Base-by-base conservation (phyloP, 2,797 vertebrate species). In the Lutjanus argentimaculatus region DNA sequence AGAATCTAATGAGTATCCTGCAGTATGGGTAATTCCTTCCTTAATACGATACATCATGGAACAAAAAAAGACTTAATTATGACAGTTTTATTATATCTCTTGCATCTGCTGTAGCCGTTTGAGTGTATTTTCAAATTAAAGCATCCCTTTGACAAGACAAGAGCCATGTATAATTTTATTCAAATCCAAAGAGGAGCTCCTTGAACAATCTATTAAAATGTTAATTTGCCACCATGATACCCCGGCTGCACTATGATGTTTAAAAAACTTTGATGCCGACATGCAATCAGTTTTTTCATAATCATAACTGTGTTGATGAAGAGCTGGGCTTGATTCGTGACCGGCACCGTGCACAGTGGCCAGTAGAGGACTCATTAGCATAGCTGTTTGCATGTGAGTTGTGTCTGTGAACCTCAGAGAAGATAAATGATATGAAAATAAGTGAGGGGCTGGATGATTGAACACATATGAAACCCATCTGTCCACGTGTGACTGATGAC, bases 1-100 rank as follows among this genome's bases (percentile, higher is more conserved):
- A 76, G 59, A 77, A 76, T 75, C n/a, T 30, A 82, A 85, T 79
- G 30, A 88, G 64, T 51, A 65, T 75, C 57, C 79, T 70, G 62
- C 65, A 42, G 30, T 67, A 57, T 51, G 48, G 61, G 22, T 57
- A 59, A 62, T 76, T 75, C 21, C 36, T 72, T 80, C 42, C 40
- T 62, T 79, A 65, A n/a, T 70, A 56, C 30, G 61, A 42, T 69
- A 59, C 36, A 72, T 49, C 0, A 51, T 62, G 6, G 12, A 85
- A 53, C 12, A 51, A 22, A 76, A 59, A 22, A 19, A 56, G 1
- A 72, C n/a, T 45, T 57, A 77, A 82, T 83, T 75, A 72, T 63
- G n/a, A 4, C 46, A 64, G 13, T 61, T 74, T 81, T 25, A 71
- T 85, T 76, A 57, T 0, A 0, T 63, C 22, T 67, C 8, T 21